Evolutionary conservation across 2,113 vertebrate species (phyloP), one percentile per base, ranked within the genome.

Genomic region (Calypte anna): DNA sequence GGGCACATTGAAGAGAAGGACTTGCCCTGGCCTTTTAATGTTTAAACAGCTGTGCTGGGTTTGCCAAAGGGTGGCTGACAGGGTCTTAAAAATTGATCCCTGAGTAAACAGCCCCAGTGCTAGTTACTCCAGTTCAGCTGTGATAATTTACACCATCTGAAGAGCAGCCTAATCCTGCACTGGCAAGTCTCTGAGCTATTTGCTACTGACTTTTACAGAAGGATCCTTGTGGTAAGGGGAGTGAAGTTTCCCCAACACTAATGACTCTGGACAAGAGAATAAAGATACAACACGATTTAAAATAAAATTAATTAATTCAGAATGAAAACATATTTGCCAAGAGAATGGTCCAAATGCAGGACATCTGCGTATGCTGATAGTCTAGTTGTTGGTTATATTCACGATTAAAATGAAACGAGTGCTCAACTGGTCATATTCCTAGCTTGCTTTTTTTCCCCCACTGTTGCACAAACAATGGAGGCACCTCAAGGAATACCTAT

Each of bases 11-110:
- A 88, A 61, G 12, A 81, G 48, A 61, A 70, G 67, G 64, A 38
- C 33, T 75, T 66, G 25, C 53, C 90, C 77, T 36, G 51, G 76
- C 64, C 76, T 91, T 83, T 86, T 28, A 43, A 43, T 66, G 68
- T 90, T 91, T 86, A 54, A 90, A 90, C 92, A 95, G 90, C 90
- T 95, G 92, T 55, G 76, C 75, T 63, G 64, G 55, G 67, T 90
- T 88, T 91, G 72, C 86, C 61, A 91, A 48, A 51, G 43, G 55
- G 64, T 48, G 55, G 63, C 86, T 54, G 12, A 91, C 59, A 80
- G 53, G 61, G 70, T 30, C 0, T 94, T 95, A 92, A 82, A 82
- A 92, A 86, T 8, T 87, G 90, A 96, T 93, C 76, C 79, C 82
- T 67, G 85, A 90, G 57, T 90, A 95, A 88, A 96, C 87, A 70